phyloP scores from a whole-genome alignment of 2,797 vertebrate genomes.

The Molossus alvarezi region DNA sequence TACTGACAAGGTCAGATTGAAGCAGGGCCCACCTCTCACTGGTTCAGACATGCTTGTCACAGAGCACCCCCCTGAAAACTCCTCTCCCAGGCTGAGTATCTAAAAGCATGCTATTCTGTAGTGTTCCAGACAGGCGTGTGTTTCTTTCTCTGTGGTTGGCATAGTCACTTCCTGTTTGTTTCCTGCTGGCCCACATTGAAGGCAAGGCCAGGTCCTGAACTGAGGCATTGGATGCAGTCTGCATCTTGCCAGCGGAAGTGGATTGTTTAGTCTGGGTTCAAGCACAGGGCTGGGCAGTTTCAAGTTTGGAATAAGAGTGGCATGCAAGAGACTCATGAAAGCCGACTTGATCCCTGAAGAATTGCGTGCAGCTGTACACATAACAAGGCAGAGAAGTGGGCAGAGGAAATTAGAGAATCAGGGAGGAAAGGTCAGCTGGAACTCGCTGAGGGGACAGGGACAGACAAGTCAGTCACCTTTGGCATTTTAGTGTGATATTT shows the following conservation, averaged over 20 bases:
- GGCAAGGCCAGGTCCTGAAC: conserved; percentile 56
- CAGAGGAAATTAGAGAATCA: conserved; percentile 70
- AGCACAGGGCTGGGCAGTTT: conserved; percentile 62
- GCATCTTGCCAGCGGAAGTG: conserved; percentile 72
- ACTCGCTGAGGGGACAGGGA: neutral
- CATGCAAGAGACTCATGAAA: neutral
- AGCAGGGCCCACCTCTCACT: neutral
- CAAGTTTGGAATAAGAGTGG: conserved; percentile 49
- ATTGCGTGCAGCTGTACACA: neutral
- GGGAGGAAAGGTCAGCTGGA: conserved; percentile 73
- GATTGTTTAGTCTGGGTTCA: conserved; percentile 83
- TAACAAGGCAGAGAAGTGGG: neutral
- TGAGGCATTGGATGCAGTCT: neutral
- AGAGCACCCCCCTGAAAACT: neutral
- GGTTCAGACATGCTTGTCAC: neutral
- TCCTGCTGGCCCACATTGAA: conserved; percentile 54
- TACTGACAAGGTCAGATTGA: neutral
- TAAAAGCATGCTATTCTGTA: neutral
- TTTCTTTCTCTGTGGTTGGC: conserved; percentile 81
- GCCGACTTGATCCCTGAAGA: conserved; percentile 35
- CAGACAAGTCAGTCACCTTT: conserved; percentile 72
- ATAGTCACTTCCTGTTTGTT: conserved; percentile 84
- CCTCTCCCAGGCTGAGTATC: neutral
- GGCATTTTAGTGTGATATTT: conserved; percentile 84
- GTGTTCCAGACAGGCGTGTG: conserved; percentile 69